Evolutionary conservation across 2,797 vertebrate genomes (phyloP).

Genomic region (Dendrocincla tyrannina): DNA sequence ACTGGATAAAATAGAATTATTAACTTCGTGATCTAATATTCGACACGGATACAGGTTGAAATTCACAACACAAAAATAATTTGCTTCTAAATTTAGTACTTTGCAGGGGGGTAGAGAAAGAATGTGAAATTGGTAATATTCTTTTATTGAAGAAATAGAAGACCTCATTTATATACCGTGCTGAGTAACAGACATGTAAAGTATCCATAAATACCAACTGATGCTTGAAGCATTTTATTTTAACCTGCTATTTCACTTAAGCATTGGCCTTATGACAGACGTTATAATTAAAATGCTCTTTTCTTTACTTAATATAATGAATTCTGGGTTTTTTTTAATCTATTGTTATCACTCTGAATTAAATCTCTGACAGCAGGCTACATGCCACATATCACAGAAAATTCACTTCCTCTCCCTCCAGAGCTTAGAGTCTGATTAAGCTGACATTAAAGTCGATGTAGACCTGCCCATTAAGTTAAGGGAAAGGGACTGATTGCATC

Average conservation of each 20-base stretch:
- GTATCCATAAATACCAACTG: background rate
- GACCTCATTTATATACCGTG: background rate
- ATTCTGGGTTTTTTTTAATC: background rate
- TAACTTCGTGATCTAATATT: constrained; percentile 13
- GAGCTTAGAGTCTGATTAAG: constrained; percentile 19
- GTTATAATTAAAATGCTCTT: background rate
- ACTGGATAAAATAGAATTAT: background rate
- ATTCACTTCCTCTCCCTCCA: constrained; percentile 15
- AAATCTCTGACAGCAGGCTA: background rate
- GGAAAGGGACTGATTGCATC: background rate
- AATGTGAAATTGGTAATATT: background rate
- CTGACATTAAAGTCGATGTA: background rate
- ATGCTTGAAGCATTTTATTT: background rate
- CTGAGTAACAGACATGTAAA: background rate
- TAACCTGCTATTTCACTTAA: background rate
- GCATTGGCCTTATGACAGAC: background rate
- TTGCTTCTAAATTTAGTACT: background rate
- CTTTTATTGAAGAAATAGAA: background rate
- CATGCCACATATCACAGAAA: background rate
- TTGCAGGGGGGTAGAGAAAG: background rate
- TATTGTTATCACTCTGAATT: background rate
- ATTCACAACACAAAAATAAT: background rate
- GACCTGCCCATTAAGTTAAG: constrained; percentile 18
- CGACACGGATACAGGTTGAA: background rate
- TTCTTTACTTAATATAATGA: background rate